A percentile compares a stretch with the other conserved stretches of the same genome.
Conservation (phyloP, 1,140 invertebrate genomes). For the Pygmarrhopalites habei region DNA sequence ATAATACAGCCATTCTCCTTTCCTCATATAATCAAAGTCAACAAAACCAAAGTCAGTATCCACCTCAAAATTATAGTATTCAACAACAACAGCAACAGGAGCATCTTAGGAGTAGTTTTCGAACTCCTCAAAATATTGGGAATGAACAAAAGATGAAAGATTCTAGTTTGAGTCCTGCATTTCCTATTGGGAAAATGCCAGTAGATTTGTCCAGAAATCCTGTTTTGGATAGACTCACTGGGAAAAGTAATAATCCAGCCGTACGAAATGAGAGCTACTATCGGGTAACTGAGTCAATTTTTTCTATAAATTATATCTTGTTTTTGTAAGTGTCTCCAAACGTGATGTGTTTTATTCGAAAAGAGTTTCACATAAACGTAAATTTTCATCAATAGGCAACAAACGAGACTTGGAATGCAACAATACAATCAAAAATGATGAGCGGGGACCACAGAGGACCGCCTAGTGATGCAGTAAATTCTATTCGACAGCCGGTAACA, state of each 20-base stretch:
- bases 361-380: too few species aligned
- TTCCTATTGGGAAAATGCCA: neutral
- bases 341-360: neutral
- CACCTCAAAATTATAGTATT: too few species aligned
- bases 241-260: constrained; percentile 49
- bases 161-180: constrained; percentile 3
- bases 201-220: constrained; percentile 52
- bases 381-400: too few species aligned
- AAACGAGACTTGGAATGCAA: constrained; percentile 51
- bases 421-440: constrained; percentile 43
- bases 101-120: too few species aligned
- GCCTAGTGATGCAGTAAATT: constrained; percentile 25
- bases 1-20: neutral
- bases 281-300: constrained; percentile 40
- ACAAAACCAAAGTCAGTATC: constrained; percentile 7
- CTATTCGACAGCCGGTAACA: constrained; percentile 38
- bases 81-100: neutral
- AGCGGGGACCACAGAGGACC: constrained; percentile 42
- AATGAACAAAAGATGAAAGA: too few species aligned
- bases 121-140: too few species aligned
- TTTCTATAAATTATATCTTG: neutral
- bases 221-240: constrained; percentile 74
- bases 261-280: constrained; percentile 78
- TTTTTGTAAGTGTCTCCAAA: neutral
- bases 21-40: neutral